Percentiles rank a stretch among this genome's conserved stretches.
Evolutionary conservation across 1,140 invertebrate species (phyloP).

Genomic region (Gerris buenoi): DNA sequence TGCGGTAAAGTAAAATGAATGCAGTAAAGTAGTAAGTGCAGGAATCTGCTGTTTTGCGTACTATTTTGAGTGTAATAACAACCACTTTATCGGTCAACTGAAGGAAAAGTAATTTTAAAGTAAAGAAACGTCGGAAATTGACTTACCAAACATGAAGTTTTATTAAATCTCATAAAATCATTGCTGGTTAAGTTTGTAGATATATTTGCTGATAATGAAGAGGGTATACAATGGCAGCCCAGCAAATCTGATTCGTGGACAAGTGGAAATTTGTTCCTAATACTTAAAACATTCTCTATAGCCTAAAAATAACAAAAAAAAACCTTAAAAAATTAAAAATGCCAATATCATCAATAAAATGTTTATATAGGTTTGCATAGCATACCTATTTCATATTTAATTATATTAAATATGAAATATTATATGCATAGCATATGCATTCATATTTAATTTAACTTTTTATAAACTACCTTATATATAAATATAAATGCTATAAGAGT

Average conservation of each 20-base stretch:
- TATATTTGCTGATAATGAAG: neutral
- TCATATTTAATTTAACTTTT: neutral
- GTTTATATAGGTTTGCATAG: no score
- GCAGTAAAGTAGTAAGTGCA: no score
- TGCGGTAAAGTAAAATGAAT: no score
- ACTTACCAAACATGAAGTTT: neutral
- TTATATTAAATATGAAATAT: no score
- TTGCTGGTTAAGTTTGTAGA: neutral
- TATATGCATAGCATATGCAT: no score
- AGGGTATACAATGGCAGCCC: neutral
- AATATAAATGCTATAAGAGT: slow-evolving; percentile 97
- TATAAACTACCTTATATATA: slow-evolving; percentile 73
- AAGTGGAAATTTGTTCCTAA: slow-evolving; percentile 65
- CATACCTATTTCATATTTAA: no score
- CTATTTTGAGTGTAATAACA: no score
- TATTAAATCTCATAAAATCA: neutral
- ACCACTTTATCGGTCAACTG: no score
- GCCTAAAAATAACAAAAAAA: slow-evolving; percentile 41
- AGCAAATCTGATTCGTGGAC: neutral
- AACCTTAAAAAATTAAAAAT: neutral
- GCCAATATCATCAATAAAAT: no score
- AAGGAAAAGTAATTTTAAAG: no score
- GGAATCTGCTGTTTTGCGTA: no score
- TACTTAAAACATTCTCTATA: slow-evolving; percentile 66
- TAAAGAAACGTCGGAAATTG: no score